Base-by-base conservation (phyloP, 2,797 vertebrate species). In the Onychomys torridus region DNA sequence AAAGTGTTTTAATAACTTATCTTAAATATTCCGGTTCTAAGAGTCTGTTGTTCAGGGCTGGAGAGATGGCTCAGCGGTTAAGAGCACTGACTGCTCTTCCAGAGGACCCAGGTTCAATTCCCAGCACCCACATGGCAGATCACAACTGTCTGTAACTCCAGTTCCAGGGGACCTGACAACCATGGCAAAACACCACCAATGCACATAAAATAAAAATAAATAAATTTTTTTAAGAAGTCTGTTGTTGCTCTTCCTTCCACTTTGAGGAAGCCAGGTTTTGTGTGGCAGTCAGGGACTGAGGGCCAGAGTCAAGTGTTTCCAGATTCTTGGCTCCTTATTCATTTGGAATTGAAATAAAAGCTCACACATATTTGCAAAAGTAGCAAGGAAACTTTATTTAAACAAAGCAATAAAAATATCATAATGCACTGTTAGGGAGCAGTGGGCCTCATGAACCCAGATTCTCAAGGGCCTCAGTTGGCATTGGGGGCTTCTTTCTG, bases 251-350 rank as follows among this genome's bases (percentile, higher is more conserved):
- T 82, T 27, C 76, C 37, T 75, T 86, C 29, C 4, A 69, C 65
- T 94, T 95, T 89, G 82, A 92, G 23, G 90, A 91, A 29, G 14
- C 63, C 69, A 88, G 52, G 52, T 81, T 25, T 82, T 94, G 14
- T 14, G 0, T 82, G 79, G 55, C 40, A 14, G 79, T 40, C 59
- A 83, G 81, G 37, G 9, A 32, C n/a, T 82, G 57, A 14, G 79
- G 57, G 57, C 81, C 25, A 32, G 25, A 37, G 25, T 43, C 23
- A 5, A 79, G 77, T n/a, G 10, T 57, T 79, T 55, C 49, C 10
- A 25, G 19, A 83, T 83, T 63, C 37, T 61, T 82, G 57, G n/a
- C 25, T n/a, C 59, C 79, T 83, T 71, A 25, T 37, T 83, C 37
- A 63, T 19, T n/a, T n/a, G n/a, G 40, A 63, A 63, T 43, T 83